Evolutionary conservation across 2,888 invertebrate species (phyloP).

Genomic region (Drosophila subquinaria): DNA sequence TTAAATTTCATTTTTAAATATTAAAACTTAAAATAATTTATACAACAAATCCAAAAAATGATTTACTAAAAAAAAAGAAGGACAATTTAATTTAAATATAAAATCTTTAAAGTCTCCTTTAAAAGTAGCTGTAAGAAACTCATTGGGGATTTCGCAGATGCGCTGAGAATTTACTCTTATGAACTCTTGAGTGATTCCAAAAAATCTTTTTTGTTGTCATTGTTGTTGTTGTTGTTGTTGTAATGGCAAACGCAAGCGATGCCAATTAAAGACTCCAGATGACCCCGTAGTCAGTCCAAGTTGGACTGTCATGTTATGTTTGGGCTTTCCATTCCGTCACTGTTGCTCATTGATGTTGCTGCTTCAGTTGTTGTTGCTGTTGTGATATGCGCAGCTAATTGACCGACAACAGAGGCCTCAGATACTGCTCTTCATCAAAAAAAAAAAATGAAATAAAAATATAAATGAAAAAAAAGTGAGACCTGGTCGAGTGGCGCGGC

Average conservation of each 20-base stretch:
- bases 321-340: slow-evolving; percentile 64
- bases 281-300: slow-evolving; percentile 52
- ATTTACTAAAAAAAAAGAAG: not conserved
- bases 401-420: slow-evolving; percentile 64
- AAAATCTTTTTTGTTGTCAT: slow-evolving; percentile 38
- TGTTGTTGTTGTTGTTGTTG: slow-evolving; percentile 4
- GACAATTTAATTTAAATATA: slow-evolving; percentile 2
- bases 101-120: not conserved
- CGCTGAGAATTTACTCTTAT: slow-evolving; percentile 48
- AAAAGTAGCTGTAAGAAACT: not conserved
- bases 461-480: slow-evolving; percentile 61
- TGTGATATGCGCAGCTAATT: slow-evolving; percentile 75
- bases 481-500: slow-evolving; percentile 73
- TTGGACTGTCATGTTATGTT: slow-evolving; percentile 45
- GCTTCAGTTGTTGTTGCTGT: slow-evolving; percentile 37
- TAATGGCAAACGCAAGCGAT: slow-evolving; percentile 44
- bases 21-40: not conserved
- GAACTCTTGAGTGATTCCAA: slow-evolving; percentile 46
- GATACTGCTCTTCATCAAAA: slow-evolving; percentile 74
- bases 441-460: slow-evolving; percentile 17
- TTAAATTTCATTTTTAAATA: no score
- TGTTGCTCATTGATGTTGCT: slow-evolving; percentile 27
- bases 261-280: slow-evolving; percentile 68
- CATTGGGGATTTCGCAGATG: slow-evolving; percentile 12
- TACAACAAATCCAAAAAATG: not conserved